Evolutionary conservation across 2,797 vertebrate genomes (phyloP).

Genomic region (Chrysocyon brachyurus): DNA sequence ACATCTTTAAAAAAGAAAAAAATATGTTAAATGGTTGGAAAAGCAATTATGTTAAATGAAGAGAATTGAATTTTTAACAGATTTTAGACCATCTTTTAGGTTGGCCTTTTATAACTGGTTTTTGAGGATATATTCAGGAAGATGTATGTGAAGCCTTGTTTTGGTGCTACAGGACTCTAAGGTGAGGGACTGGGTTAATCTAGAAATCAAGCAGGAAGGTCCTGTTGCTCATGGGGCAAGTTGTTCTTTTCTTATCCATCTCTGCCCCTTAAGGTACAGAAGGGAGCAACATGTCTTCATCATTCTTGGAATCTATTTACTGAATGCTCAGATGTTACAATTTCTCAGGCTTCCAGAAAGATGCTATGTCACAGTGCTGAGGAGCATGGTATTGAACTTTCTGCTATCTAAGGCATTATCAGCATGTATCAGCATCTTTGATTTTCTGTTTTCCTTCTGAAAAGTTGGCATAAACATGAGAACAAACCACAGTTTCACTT

Average conservation of each 20-base stretch:
- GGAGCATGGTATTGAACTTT: not conserved
- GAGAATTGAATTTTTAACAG: not conserved
- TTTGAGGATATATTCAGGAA: not conserved
- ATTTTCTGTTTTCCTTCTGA: constrained; percentile 58
- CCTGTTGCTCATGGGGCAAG: not conserved
- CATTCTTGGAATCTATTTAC: not conserved
- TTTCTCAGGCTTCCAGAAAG: not conserved
- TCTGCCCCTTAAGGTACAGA: not conserved
- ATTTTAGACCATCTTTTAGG: constrained; percentile 26
- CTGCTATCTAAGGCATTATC: not conserved
- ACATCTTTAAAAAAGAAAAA: not conserved
- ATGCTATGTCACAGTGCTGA: not conserved
- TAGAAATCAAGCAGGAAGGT: not conserved
- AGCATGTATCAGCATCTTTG: not conserved
- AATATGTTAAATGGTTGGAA: not conserved
- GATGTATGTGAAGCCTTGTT: not conserved
- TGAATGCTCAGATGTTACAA: not conserved
- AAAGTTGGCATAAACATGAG: constrained; percentile 23
- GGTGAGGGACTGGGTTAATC: not conserved
- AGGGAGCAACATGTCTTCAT: not conserved
- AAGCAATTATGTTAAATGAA: not conserved
- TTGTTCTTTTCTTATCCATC: not conserved
- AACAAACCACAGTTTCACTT: constrained; percentile 34
- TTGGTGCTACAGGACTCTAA: not conserved
- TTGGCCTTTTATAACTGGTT: not conserved